These are phyloP conservation scores for Acanthochromis polyacanthus DNA, from an alignment of 2,113 vertebrate genomes.

Conservation along the genomic window DNA sequence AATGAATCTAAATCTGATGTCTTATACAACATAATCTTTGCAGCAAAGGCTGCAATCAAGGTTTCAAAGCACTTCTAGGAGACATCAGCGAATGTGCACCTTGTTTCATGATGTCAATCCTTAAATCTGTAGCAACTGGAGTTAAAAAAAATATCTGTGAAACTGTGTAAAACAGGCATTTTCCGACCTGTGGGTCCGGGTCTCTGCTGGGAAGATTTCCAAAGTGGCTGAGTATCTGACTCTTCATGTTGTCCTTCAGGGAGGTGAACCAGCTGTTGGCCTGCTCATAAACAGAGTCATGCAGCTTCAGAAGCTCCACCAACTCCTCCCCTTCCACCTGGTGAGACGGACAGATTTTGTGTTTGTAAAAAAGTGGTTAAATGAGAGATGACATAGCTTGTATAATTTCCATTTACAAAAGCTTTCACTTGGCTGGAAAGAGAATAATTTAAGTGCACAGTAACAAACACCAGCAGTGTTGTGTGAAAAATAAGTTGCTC, in stretches of 20 bases:
- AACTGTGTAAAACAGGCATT: rapidly evolving
- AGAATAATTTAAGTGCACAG: background rate
- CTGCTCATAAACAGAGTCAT: slow-evolving; percentile 92
- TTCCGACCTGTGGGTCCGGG: slow-evolving; percentile 89
- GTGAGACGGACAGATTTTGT: background rate
- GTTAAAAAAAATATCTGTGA: background rate
- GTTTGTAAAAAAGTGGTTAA: background rate
- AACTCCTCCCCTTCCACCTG: slow-evolving; percentile 91
- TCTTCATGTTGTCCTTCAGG: slow-evolving; percentile 93
- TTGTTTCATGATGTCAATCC: background rate
- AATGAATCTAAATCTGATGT: too few relatives aligned
- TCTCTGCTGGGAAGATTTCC: slow-evolving; percentile 92
- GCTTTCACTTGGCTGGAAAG: background rate
- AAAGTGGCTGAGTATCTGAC: slow-evolving; percentile 94
- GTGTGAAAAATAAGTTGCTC: background rate
- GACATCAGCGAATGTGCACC: background rate
- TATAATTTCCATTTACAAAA: background rate
- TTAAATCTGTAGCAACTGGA: background rate
- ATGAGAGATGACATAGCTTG: too few relatives aligned
- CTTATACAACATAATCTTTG: too few relatives aligned
- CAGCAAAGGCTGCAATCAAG: too few relatives aligned
- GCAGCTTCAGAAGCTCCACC: slow-evolving; percentile 88
- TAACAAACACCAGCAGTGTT: background rate
- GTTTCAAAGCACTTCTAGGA: too few relatives aligned
- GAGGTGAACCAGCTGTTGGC: slow-evolving; percentile 93